Conservation (phyloP, 2,888 invertebrate genomes). For the Rotaria socialis region DNA sequence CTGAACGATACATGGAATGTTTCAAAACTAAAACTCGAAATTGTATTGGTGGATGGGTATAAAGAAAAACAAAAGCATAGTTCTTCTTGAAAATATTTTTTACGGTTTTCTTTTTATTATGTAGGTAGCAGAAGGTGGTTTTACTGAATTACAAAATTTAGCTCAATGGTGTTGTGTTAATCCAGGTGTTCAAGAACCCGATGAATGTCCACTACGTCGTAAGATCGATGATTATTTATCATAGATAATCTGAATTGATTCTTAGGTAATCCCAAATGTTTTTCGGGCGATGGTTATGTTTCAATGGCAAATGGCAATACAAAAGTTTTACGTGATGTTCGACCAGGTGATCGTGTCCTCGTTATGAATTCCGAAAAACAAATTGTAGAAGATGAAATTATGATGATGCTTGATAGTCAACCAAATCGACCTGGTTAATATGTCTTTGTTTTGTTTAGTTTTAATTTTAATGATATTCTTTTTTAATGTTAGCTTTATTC, state of each 20-base stretch:
- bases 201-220: constrained; percentile 47
- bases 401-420: constrained; percentile 46
- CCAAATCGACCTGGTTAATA: background rate
- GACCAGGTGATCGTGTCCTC: constrained; percentile 39
- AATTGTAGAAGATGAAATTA: constrained; percentile 41
- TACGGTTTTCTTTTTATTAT: background rate
- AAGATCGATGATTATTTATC: background rate
- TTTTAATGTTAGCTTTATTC: constrained; percentile 37
- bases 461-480: background rate
- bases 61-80: background rate
- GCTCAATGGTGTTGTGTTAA: constrained; percentile 44
- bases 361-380: constrained; percentile 39
- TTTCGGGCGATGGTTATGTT: constrained; percentile 42
- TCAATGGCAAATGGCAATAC: constrained; percentile 40
- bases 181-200: constrained; percentile 38
- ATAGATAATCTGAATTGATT: background rate
- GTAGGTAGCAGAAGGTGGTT: constrained; percentile 43
- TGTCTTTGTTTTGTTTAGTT: background rate
- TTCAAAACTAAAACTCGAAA: constrained; percentile 45
- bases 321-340: constrained; percentile 41
- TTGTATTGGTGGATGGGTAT: constrained; percentile 45
- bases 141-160: constrained; percentile 46
- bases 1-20: constrained; percentile 46
- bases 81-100: too few species aligned
- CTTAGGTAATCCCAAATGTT: constrained; percentile 37